phyloP scores from a whole-genome alignment of 2,888 invertebrate species.

The Sesia apiformis region DNA sequence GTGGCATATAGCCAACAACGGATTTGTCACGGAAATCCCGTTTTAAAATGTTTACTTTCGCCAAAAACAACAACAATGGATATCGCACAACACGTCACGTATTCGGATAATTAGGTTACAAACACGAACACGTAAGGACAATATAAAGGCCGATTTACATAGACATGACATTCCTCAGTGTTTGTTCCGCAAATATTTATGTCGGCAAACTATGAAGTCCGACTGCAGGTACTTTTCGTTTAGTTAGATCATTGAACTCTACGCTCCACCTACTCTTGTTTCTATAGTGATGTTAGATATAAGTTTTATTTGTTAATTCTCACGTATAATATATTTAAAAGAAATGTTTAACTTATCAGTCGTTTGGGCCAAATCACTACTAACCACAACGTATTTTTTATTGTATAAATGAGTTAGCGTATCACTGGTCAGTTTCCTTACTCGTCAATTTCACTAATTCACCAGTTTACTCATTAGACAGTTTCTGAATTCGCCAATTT shows the following conservation, averaged over 20 bases:
- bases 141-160: slow-evolving; percentile 41
- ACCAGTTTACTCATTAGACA: too few species aligned
- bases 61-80: slow-evolving; percentile 24
- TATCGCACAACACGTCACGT: slow-evolving; percentile 30
- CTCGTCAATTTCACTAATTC: too few species aligned
- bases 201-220: slow-evolving; percentile 9
- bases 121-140: slow-evolving; percentile 32
- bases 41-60: slow-evolving; percentile 40
- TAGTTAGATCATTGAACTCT: neutral
- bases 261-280: neutral
- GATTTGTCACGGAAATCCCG: slow-evolving; percentile 19
- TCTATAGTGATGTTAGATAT: too few species aligned
- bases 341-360: too few species aligned
- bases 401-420: too few species aligned
- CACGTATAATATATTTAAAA: too few species aligned
- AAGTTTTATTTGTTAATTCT: too few species aligned
- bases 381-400: too few species aligned
- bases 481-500: too few species aligned
- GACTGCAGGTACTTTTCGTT: neutral
- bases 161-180: slow-evolving; percentile 33
- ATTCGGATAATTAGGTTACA: slow-evolving; percentile 42
- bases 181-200: slow-evolving; percentile 35
- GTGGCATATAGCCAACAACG: slow-evolving; percentile 26
- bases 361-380: too few species aligned
- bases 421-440: too few species aligned